Evolutionary conservation across 2,888 invertebrate species (phyloP), one percentile per base, ranked within the genome.

Genomic region (Tribolium freemani): DNA sequence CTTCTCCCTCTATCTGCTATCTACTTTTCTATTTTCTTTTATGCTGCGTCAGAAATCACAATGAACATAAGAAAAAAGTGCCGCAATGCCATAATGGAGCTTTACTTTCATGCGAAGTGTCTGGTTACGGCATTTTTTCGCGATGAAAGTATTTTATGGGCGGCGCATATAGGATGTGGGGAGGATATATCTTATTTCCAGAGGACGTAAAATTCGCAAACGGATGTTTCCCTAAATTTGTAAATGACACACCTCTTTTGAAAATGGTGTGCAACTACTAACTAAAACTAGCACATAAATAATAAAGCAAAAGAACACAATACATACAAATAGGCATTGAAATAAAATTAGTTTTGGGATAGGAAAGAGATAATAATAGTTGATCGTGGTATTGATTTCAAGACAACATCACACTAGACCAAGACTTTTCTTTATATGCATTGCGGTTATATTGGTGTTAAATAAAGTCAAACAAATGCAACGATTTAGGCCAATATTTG

Each of bases 1-100:
- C 30, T 48, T 48, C 5, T 48, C 54, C 13, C 10, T 30, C n/a
- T 31, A 56, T 31, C 10, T 48, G 45, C 20, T 60, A 26, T 60
- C 46, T 26, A 60, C 44, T 61, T 50, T 60, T 61, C 60, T 61
- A 61, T 61, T 61, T 61, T 50, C 57, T 45, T 44, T 58, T 56
- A 31, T 56, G 45, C 10, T 45, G 57, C 45, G 57, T 8, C 44
- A 21, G 20, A 58, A 58, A 58, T 58, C 57, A 58, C 57, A 58
- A 58, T 16, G 13, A n/a, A 45, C 38, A 38, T n/a, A 38, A n/a
- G 13, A 57, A 45, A 58, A 58, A 44, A 58, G 57, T 45, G 20
- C 20, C 45, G 57, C 45, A 20, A 45, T 44, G 57, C 44, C 10
- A 20, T 58, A 58, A 58, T 45, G 45, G 38, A 9, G 57, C 44